Evolutionary conservation across 2,797 vertebrate species (phyloP), one percentile per base, ranked within the genome.

Genomic region (Choloepus didactylus): DNA sequence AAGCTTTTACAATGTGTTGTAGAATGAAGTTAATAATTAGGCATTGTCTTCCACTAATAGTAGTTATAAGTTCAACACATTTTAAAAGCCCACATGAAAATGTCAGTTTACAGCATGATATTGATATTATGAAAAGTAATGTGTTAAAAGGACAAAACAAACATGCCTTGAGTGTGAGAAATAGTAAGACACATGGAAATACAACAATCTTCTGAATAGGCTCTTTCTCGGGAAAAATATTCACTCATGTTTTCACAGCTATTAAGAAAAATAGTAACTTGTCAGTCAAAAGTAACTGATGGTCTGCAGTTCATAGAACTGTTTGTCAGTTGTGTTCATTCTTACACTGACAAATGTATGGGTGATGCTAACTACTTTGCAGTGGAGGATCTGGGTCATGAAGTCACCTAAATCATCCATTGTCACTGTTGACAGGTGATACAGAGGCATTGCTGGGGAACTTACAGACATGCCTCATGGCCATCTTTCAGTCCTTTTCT

Each of bases 1-100:
- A 96, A 92, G 59, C 76, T 66, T 94, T 94, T 49, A 41, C 23
- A 82, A 49, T 87, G 79, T 44, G 19, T 46, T 85, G 18, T 89
- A 23, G 49, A 89, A 86, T 95, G 11, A 87, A 66, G 11, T 2
- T 85, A 9, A 69, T 94, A 93, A 87, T 95, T 96, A 96, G 5
- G 76, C 9, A 91, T 92, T 96, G 82, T 91, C 46, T 93, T 89
- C 31, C 31, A 84, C 8, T 89, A 93, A 91, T 87, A 77, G n/a
- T 18, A 89, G 56, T n/a, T 69, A 93, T 23, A 67, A 92, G 88
- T 93, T 75, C 88, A 81, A 23, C 38, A 49, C 4, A 73, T 84
- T 90, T 94, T 60, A 79, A 92, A 96, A 96, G 66, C 18, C 27
- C 81, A 5, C 73, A 83, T 56, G 29, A 69, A 96, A 25, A 3